These are phyloP conservation scores for Cylloceria caligata DNA, from an alignment of 2,888 invertebrate species.

Conservation along the genomic window DNA sequence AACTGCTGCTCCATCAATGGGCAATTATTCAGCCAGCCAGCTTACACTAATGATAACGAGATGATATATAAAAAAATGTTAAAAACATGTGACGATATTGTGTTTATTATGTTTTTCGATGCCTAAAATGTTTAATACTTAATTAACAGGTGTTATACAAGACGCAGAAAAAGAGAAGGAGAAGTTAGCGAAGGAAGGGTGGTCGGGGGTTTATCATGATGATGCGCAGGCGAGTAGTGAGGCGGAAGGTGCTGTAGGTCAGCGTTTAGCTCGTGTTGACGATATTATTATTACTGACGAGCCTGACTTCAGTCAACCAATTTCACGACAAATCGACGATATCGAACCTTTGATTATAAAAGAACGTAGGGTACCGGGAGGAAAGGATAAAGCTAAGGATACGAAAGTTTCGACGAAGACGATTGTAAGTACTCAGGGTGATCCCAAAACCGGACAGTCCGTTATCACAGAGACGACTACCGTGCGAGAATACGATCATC, in stretches of 20 bases:
- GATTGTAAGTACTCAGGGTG: constrained; percentile 70
- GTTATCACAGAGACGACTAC: constrained; percentile 75
- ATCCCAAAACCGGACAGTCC: constrained; percentile 69
- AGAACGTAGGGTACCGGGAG: constrained; percentile 71
- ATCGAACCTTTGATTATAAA: constrained; percentile 75
- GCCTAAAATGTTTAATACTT: constrained; percentile 84
- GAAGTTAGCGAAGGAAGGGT: constrained; percentile 84
- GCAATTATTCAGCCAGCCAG: constrained; percentile 81
- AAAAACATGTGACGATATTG: constrained; percentile 70
- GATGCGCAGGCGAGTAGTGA: constrained; percentile 82
- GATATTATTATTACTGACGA: constrained; percentile 57
- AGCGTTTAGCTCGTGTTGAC: constrained; percentile 70
- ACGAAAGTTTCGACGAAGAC: constrained; percentile 73
- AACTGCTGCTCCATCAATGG: constrained; percentile 82
- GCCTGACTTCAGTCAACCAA: constrained; percentile 51
- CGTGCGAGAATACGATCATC: constrained; percentile 71
- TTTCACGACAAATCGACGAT: constrained; percentile 33
- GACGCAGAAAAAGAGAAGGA: constrained; percentile 84
- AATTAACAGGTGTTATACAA: constrained; percentile 85
- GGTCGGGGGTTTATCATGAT: constrained; percentile 84
- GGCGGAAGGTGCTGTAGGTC: constrained; percentile 81
- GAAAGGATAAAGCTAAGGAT: constrained; percentile 71
- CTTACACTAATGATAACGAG: constrained; percentile 83
- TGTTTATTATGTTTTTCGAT: constrained; percentile 77
- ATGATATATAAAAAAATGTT: constrained; percentile 53